Conservation (phyloP, 2,797 vertebrate genomes). For the Caiman crocodilus region DNA sequence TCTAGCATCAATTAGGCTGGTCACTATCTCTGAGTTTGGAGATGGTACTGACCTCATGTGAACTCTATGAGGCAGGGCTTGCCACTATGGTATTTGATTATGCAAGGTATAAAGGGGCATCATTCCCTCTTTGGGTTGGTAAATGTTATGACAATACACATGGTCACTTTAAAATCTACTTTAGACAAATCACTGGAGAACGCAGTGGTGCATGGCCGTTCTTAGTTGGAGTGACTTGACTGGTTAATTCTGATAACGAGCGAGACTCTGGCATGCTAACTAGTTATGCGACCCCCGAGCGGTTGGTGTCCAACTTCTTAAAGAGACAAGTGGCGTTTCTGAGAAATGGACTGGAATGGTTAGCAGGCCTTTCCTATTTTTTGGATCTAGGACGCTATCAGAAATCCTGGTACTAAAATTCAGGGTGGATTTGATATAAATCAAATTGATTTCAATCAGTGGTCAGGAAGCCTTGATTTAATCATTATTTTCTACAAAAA, state of each 20-base stretch:
- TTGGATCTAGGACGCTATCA: neutral
- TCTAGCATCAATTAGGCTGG: neutral
- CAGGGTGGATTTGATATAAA: too few relatives aligned
- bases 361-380: neutral
- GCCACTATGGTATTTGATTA: neutral
- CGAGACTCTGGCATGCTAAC: too few relatives aligned
- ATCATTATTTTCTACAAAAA: too few relatives aligned
- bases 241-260: too few relatives aligned
- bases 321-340: too few relatives aligned
- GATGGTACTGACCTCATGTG: neutral
- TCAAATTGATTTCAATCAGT: too few relatives aligned
- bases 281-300: too few relatives aligned
- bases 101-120: rapidly evolving
- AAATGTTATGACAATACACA: neutral
- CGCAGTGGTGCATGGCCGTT: too few relatives aligned
- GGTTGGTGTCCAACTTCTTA: too few relatives aligned
- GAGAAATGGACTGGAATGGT: neutral
- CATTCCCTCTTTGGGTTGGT: neutral
- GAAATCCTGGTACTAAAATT: neutral
- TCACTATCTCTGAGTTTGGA: neutral
- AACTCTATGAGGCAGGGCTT: neutral
- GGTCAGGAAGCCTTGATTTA: too few relatives aligned
- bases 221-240: too few relatives aligned
- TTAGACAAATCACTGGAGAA: neutral
- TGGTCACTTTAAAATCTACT: neutral